These are phyloP conservation scores for Aix galericulata DNA, from an alignment of 2,113 vertebrate genomes.

Conservation along the genomic window DNA sequence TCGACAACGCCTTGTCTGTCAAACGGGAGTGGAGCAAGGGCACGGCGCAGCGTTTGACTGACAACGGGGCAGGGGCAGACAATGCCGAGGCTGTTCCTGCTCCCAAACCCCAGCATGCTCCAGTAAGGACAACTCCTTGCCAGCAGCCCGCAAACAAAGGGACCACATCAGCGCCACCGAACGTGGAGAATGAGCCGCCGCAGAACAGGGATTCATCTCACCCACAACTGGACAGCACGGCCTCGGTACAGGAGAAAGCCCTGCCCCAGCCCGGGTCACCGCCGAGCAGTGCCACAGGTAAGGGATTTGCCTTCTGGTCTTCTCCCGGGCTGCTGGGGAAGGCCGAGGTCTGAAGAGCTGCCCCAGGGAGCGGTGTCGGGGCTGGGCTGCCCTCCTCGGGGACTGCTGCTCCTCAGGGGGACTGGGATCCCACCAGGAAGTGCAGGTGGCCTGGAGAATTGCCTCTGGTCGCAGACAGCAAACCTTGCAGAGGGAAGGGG, in stretches of 20 bases:
- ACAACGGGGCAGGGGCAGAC: conserved; percentile 34
- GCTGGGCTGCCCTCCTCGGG: neutral
- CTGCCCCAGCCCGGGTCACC: neutral
- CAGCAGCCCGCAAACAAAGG: conserved; percentile 39
- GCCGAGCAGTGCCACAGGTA: conserved; percentile 66
- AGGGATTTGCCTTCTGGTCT: neutral
- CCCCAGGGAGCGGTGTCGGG: accelerated
- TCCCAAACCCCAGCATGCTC: neutral
- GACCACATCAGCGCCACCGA: neutral
- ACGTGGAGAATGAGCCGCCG: neutral
- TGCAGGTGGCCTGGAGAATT: neutral
- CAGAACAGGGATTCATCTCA: conserved; percentile 19
- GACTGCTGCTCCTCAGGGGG: neutral
- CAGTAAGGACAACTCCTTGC: conserved; percentile 13
- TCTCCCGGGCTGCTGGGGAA: neutral
- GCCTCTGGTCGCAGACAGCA: accelerated
- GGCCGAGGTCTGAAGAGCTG: neutral
- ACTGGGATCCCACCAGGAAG: accelerated
- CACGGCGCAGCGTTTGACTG: neutral
- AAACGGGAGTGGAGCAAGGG: conserved; percentile 63
- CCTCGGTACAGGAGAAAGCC: neutral
- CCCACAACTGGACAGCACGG: neutral
- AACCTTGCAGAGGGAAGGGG: neutral
- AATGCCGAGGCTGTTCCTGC: neutral
- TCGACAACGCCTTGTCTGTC: conserved; percentile 38